A percentile compares a stretch with the other conserved stretches of the same genome.
Conservation (phyloP, 2,797 vertebrate species). For the Sebastolobus altivelis region DNA sequence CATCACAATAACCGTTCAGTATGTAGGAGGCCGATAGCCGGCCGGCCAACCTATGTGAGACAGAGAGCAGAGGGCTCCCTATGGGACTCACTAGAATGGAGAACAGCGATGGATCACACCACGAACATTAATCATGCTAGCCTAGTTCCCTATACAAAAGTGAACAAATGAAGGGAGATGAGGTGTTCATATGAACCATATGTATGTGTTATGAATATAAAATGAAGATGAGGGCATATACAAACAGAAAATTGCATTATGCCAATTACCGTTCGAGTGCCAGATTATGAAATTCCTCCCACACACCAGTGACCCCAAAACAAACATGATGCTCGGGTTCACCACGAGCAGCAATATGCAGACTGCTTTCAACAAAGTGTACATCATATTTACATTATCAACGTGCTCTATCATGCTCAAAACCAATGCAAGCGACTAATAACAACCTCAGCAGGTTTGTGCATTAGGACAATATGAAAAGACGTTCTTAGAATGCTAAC, state of each 20-base stretch:
- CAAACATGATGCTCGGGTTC: not conserved
- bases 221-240: not conserved
- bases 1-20: conserved; percentile 63
- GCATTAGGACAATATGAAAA: not conserved
- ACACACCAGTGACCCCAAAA: conserved; percentile 12
- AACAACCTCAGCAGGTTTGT: not conserved
- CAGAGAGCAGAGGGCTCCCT: conserved; percentile 57
- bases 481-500: not conserved
- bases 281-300: conserved; percentile 13
- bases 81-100: conserved; percentile 53
- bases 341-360: not conserved
- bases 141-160: conserved; percentile 62
- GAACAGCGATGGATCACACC: conserved; percentile 69
- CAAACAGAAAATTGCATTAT: conserved; percentile 8
- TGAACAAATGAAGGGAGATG: conserved; percentile 43
- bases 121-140: conserved; percentile 75
- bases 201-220: not conserved
- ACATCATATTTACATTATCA: not conserved
- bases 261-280: conserved; percentile 3
- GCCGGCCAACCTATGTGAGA: conserved; percentile 55
- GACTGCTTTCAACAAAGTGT: not conserved
- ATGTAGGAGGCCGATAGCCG: conserved; percentile 53
- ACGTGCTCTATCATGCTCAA: not conserved
- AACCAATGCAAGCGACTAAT: not conserved
- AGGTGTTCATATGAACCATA: conserved; percentile 13